Evolutionary conservation across 2,888 invertebrate genomes (phyloP).

Genomic region (Mylabris sibirica): DNA sequence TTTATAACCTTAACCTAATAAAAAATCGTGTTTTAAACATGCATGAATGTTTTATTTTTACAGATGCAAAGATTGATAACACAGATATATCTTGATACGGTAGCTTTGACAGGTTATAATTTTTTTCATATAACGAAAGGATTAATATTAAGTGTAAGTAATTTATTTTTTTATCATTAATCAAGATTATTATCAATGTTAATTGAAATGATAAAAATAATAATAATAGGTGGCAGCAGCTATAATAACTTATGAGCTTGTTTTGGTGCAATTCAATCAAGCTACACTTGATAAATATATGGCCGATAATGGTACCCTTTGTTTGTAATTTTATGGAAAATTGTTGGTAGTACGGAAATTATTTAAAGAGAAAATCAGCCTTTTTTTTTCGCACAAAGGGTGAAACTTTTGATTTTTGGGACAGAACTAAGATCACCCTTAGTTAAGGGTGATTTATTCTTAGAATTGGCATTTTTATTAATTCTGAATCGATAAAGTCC

Average conservation of each 20-base stretch:
- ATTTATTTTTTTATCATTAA: no score
- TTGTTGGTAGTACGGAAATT: neutral
- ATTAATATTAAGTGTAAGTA: slow-evolving; percentile 50
- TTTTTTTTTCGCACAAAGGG: no score
- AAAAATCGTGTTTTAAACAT: neutral
- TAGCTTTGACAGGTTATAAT: slow-evolving; percentile 48
- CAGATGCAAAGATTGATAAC: slow-evolving; percentile 48
- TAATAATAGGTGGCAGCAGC: slow-evolving; percentile 49
- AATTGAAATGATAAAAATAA: slow-evolving; percentile 4
- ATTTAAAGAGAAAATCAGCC: neutral
- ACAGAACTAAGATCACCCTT: no score
- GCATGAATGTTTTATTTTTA: slow-evolving; percentile 17
- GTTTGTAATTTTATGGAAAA: slow-evolving; percentile 18
- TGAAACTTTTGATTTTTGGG: no score
- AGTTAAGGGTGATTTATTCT: no score
- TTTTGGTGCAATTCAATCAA: slow-evolving; percentile 52
- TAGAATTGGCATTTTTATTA: no score
- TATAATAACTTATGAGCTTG: slow-evolving; percentile 53
- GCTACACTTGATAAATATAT: slow-evolving; percentile 27
- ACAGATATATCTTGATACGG: slow-evolving; percentile 44
- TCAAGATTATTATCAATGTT: neutral
- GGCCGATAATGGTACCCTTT: slow-evolving; percentile 22
- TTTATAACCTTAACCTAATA: slow-evolving; percentile 11
- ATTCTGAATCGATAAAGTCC: no score
- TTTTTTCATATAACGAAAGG: slow-evolving; percentile 51